Evolutionary conservation across 1,140 invertebrate species (phyloP).

Genomic region (Euglossa dilemma): DNA sequence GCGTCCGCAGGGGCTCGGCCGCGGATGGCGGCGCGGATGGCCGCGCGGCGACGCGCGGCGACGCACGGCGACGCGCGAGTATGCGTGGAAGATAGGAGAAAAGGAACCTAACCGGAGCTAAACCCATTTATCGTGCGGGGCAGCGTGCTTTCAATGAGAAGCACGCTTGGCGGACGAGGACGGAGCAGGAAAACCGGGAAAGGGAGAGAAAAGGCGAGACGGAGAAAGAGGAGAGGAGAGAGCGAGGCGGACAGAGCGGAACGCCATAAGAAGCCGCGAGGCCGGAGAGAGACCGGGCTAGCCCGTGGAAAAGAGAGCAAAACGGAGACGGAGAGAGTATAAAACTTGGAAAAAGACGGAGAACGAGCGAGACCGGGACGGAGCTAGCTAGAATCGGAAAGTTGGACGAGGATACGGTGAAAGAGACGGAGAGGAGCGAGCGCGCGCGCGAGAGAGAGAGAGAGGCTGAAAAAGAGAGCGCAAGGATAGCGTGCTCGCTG

Average conservation of each 20-base stretch:
- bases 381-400: neutral
- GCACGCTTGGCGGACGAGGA: constrained; percentile 35
- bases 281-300: neutral
- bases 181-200: constrained; percentile 51
- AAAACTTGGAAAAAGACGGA: neutral
- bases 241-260: neutral
- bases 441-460: neutral
- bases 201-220: neutral
- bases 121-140: constrained; percentile 68
- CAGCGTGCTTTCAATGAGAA: constrained; percentile 60
- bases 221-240: constrained; percentile 10
- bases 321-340: constrained; percentile 17
- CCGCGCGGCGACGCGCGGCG: constrained; percentile 10
- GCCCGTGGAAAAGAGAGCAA: constrained; percentile 19
- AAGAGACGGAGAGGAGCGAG: neutral
- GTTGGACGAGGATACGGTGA: neutral
- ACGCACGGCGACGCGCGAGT: constrained; percentile 28
- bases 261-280: neutral
- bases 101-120: constrained; percentile 71
- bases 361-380: neutral
- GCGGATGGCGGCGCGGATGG: neutral
- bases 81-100: constrained; percentile 68
- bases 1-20: constrained; percentile 51
- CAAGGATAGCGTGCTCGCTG: constrained; percentile 25
- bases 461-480: constrained; percentile 29